Evolutionary conservation across 2,113 vertebrate genomes (phyloP).

Genomic region (Procavia capensis): DNA sequence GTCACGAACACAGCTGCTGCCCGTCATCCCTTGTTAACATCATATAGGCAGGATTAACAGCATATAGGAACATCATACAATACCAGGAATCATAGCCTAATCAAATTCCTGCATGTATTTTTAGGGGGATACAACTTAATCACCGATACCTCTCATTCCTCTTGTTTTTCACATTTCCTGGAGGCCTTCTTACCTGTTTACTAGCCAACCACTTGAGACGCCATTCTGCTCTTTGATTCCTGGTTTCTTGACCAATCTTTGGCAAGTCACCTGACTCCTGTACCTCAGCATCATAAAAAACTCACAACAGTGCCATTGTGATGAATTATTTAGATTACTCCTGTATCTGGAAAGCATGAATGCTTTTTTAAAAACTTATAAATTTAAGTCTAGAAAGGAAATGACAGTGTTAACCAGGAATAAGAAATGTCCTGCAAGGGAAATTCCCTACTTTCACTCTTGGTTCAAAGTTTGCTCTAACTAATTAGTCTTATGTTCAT

Average conservation of each 20-base stretch:
- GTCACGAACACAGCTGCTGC: no score
- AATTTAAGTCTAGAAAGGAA: constrained; percentile 5
- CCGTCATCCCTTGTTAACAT: no score
- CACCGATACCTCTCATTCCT: background rate
- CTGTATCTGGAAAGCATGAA: background rate
- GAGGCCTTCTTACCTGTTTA: background rate
- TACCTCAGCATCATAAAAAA: background rate
- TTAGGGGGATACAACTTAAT: no score
- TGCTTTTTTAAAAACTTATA: background rate
- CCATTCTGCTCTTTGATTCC: background rate
- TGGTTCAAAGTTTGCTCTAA: constrained; percentile 25
- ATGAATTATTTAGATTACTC: background rate
- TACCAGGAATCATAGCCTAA: no score
- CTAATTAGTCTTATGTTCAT: background rate
- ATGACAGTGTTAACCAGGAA: constrained; percentile 70
- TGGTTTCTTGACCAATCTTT: background rate
- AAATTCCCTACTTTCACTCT: constrained; percentile 55
- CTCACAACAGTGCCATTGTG: background rate
- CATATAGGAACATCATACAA: no score
- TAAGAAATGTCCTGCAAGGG: constrained; percentile 45
- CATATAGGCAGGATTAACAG: no score
- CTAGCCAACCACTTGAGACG: background rate
- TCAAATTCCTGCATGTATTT: no score
- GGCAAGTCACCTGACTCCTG: background rate
- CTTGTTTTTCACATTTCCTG: background rate